Evolutionary conservation across 2,797 vertebrate genomes (phyloP).

Genomic region (Thamnophis elegans): DNA sequence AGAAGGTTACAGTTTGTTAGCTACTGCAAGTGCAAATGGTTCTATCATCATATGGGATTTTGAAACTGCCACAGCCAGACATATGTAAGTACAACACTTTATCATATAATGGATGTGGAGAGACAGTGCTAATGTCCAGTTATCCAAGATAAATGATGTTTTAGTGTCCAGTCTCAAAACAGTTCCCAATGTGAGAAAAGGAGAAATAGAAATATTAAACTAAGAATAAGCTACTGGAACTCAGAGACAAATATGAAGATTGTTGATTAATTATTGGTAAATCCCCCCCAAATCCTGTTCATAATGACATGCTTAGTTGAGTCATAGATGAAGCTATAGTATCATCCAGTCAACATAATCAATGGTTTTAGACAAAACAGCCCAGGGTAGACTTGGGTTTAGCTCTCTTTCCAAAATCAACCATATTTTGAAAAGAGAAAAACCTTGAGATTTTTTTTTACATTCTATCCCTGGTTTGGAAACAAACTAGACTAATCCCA

Average conservation of each 20-base stretch:
- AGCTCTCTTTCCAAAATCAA: neutral
- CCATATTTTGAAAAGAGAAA: neutral
- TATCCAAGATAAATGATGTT: neutral
- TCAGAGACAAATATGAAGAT: neutral
- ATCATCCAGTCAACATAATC: neutral
- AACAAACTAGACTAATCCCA: neutral
- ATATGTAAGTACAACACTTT: conserved; percentile 58
- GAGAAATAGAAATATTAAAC: neutral
- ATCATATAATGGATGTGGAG: neutral
- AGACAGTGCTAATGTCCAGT: neutral
- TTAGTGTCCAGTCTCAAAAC: neutral
- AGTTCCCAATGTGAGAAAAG: neutral
- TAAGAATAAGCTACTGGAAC: neutral
- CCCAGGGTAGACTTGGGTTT: neutral
- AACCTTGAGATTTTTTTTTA: neutral
- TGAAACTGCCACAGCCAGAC: conserved; percentile 58
- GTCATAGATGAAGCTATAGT: neutral
- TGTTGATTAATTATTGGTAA: neutral
- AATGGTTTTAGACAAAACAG: neutral
- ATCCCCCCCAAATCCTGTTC: neutral
- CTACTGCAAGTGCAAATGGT: conserved; percentile 62
- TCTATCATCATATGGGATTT: conserved; percentile 73
- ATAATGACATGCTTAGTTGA: neutral
- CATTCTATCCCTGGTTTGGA: neutral
- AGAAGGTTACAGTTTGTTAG: conserved; percentile 66